These are phyloP conservation scores for Alauda arvensis DNA, from an alignment of 2,797 vertebrate genomes.

Conservation along the genomic window DNA sequence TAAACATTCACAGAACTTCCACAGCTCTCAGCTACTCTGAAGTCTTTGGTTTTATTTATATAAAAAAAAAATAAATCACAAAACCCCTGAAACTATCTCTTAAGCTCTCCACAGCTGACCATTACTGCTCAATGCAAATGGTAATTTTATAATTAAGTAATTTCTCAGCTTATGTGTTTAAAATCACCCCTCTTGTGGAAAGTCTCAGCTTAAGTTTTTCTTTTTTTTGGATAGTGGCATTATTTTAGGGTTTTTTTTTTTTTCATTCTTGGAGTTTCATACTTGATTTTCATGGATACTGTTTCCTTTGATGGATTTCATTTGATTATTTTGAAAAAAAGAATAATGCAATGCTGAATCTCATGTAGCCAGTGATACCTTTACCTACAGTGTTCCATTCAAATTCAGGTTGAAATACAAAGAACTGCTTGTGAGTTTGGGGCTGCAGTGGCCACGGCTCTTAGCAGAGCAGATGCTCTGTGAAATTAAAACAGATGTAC, in stretches of 20 bases:
- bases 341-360: background rate
- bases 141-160: background rate
- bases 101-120: constrained; percentile 2
- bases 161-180: background rate
- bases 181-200: background rate
- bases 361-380: background rate
- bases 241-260: background rate
- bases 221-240: background rate
- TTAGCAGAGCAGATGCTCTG: background rate
- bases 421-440: background rate
- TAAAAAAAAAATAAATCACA: background rate
- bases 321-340: background rate
- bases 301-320: background rate
- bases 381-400: background rate
- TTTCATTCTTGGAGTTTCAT: background rate
- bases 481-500: background rate
- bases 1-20: constrained; percentile 27
- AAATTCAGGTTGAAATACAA: background rate
- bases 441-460: background rate
- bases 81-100: background rate
- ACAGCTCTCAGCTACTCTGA: background rate
- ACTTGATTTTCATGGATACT: background rate
- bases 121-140: background rate
- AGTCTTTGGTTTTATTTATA: background rate
- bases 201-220: background rate